Base-by-base conservation (phyloP, 2,113 vertebrate genomes). In the Electrona antarctica region DNA sequence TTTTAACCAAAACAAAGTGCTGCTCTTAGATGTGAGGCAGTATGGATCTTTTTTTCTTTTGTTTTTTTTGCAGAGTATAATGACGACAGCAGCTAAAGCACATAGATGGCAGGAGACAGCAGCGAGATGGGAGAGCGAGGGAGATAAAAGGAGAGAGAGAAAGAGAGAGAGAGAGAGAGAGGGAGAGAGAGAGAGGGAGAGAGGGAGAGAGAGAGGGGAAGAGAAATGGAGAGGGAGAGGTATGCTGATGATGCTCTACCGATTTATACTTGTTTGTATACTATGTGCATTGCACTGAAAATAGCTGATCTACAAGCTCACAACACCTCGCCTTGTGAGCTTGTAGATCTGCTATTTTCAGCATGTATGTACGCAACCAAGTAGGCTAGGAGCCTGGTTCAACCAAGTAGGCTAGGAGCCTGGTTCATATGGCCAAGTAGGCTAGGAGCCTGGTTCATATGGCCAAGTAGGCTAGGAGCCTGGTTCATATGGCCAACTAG, bases 401-500 rank as follows among this genome's bases (percentile, higher is more conserved):
- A n/a, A n/a, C n/a, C n/a, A n/a, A n/a, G n/a, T n/a, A n/a, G n/a
- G n/a, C n/a, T n/a, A n/a, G n/a, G n/a, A n/a, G 51, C 64, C 70
- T 57, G 50, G 73, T 80, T 64, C 62, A 68, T 76, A 77, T 89
- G 84, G 82, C 78, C 63, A 80, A 85, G 86, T n/a, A n/a, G n/a
- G n/a, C n/a, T n/a, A n/a, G n/a, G n/a, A n/a, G 51, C 64, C 70
- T 57, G 50, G 73, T 80, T 64, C 62, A 68, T 76, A 77, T 89
- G 84, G 82, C 78, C 63, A 80, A 85, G 86, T n/a, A n/a, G n/a
- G n/a, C n/a, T n/a, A n/a, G n/a, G n/a, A n/a, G 51, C 64, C 70
- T 57, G 50, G 73, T 80, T 64, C 62, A 68, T 76, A 77, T 89
- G 84, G 82, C 78, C 63, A 80, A 85, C n/a, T n/a, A n/a, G n/a